Conservation (phyloP, 1,140 invertebrate genomes). For the Aphaenogaster rudis region DNA sequence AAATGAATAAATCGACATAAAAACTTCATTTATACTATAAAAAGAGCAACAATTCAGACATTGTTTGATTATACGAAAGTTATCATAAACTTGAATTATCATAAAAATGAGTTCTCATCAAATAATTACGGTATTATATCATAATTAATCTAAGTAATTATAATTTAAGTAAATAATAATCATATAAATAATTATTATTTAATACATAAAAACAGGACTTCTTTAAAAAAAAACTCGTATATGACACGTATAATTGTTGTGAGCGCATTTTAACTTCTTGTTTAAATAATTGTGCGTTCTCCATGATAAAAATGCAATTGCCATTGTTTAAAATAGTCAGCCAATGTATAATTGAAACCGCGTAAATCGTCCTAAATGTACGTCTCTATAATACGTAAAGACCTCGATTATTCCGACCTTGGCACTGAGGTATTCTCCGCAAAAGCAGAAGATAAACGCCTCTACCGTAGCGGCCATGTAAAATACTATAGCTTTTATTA, state of each 20-base stretch:
- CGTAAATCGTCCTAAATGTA: background rate
- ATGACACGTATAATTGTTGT: constrained; percentile 7
- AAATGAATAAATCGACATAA: constrained; percentile 11
- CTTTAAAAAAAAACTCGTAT: background rate
- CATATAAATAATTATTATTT: background rate
- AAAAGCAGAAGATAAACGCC: constrained; percentile 66
- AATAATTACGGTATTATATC: background rate
- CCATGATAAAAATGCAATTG: background rate
- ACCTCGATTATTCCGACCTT: constrained; percentile 55
- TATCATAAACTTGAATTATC: background rate
- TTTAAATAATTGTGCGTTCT: background rate
- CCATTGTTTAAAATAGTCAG: background rate
- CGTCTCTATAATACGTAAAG: background rate
- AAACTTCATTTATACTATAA: background rate
- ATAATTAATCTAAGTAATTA: constrained; percentile 10
- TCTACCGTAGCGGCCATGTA: constrained; percentile 43
- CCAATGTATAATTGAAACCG: background rate
- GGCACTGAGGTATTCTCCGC: constrained; percentile 64
- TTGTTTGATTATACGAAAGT: background rate
- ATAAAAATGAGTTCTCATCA: background rate
- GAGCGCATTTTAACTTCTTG: background rate
- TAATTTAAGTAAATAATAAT: background rate
- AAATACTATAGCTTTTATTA: constrained; percentile 61
- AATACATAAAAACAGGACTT: background rate
- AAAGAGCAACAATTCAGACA: background rate